Evolutionary conservation across 2,888 invertebrate genomes (phyloP), one percentile per base, ranked within the genome.

Genomic region (Harmothoe impar): DNA sequence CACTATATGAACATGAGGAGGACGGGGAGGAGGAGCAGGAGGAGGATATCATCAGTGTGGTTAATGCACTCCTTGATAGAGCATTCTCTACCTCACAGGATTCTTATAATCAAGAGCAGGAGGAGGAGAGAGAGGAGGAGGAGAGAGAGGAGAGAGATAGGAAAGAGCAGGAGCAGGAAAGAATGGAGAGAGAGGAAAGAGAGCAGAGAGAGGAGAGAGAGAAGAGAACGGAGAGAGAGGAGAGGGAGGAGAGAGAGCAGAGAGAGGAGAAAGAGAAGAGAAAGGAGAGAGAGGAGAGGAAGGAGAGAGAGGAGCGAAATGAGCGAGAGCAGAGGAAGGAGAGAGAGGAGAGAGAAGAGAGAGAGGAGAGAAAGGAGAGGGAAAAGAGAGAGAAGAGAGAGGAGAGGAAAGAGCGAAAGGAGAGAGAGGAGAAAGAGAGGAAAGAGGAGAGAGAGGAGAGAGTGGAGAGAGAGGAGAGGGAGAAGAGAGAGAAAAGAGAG

Each of bases 71-170:
- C 3, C 43, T 43, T 10, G 43, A 43, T 43, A 43, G 10, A 10
- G 43, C 43, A 3, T 43, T 43, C 43, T 43, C 43, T 10, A 43
- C 43, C 43, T 43, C 43, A 43, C 43, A 43, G 43, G 43, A 43
- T 43, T 43, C 43, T 43, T 3, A 43, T 43, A 10, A 43, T 43
- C n/a, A n/a, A 88, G 35, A 31, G 29, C 10, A 3, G 89, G 29
- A 29, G n/a, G 31, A 51, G 51, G n/a, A 62, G 25, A 51, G 5
- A 25, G 15, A 62, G 31, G 23, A 54, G 10, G 12, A 85, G 12
- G 89, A 56, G 62, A 89, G 51, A 52, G 33, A 54, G 52, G 62
- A 62, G 31, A 31, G 84, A 84, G 29, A 33, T 15, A 33, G 31
- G 84, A 35, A 33, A 43, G 43, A 43, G 31, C 17, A 84, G 84